These are phyloP conservation scores for Anastrepha ludens DNA, from an alignment of 1,140 invertebrate species.

Conservation along the genomic window DNA sequence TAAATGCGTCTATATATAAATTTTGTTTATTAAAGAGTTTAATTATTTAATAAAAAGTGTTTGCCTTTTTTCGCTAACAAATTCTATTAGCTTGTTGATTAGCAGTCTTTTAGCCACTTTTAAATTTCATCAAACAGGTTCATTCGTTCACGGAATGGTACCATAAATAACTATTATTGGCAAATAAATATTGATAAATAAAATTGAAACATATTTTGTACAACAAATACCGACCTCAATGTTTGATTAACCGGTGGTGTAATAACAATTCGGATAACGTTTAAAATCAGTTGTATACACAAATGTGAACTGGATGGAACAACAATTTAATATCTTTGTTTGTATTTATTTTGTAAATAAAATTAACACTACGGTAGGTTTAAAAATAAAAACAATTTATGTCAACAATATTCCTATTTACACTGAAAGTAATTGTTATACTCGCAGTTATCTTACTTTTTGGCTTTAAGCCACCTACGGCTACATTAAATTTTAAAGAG, in stretches of 20 bases:
- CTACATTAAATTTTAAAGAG: no score
- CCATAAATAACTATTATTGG: neutral
- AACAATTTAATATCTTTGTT: neutral
- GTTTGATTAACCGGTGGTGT: neutral
- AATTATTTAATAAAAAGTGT: neutral
- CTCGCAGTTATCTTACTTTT: no score
- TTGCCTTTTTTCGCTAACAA: no score
- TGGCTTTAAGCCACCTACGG: no score
- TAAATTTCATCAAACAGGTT: neutral
- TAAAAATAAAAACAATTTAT: neutral
- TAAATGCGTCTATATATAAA: no score
- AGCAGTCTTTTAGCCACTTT: neutral
- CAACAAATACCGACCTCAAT: neutral
- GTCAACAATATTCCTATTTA: neutral
- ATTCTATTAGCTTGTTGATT: neutral
- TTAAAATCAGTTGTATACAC: neutral
- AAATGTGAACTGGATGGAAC: constrained; percentile 1
- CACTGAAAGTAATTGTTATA: neutral
- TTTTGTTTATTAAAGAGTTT: neutral
- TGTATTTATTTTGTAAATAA: neutral
- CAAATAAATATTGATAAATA: neutral
- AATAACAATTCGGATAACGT: constrained; percentile 8
- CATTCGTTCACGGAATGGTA: neutral
- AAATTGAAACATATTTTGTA: neutral
- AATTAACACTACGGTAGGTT: neutral